Conservation (phyloP, 2,797 vertebrate genomes). For the Saguinus oedipus region DNA sequence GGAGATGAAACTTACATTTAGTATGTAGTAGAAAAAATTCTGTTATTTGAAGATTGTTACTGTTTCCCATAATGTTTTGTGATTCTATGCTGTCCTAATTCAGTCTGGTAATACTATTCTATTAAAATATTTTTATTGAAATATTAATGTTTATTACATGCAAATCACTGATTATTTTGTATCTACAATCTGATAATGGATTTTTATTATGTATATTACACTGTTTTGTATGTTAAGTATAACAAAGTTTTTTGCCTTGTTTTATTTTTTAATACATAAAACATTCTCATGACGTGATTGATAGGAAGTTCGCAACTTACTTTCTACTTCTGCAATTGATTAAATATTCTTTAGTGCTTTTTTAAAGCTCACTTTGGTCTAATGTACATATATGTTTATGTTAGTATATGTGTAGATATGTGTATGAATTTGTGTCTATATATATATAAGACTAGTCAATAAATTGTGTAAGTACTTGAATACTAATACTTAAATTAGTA, state of each 20-base stretch:
- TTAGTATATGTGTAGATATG: background rate
- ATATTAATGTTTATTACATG: slow-evolving; percentile 37
- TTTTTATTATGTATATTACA: slow-evolving; percentile 21
- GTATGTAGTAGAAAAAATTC: slow-evolving; percentile 26
- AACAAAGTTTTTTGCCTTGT: slow-evolving; percentile 47
- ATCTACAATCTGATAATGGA: background rate
- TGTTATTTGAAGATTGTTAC: slow-evolving; percentile 21
- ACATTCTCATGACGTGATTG: background rate
- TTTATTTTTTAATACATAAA: slow-evolving; percentile 54
- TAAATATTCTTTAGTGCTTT: background rate
- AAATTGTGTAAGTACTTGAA: background rate
- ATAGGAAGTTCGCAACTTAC: background rate
- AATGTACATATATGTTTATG: background rate
- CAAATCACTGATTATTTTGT: slow-evolving; percentile 35
- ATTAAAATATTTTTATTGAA: slow-evolving; percentile 33
- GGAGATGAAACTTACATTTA: slow-evolving; percentile 43
- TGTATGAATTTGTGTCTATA: background rate
- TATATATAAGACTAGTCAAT: background rate
- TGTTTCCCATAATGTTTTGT: background rate
- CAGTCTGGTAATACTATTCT: background rate
- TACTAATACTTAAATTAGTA: background rate
- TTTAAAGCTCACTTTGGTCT: slow-evolving; percentile 52
- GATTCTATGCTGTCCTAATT: background rate
- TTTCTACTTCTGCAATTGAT: slow-evolving; percentile 32
- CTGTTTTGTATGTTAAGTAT: slow-evolving; percentile 33